Evolutionary conservation across 2,113 vertebrate genomes (phyloP), one percentile per base, ranked within the genome.

Genomic region (Chaetorhynchus papuensis): DNA sequence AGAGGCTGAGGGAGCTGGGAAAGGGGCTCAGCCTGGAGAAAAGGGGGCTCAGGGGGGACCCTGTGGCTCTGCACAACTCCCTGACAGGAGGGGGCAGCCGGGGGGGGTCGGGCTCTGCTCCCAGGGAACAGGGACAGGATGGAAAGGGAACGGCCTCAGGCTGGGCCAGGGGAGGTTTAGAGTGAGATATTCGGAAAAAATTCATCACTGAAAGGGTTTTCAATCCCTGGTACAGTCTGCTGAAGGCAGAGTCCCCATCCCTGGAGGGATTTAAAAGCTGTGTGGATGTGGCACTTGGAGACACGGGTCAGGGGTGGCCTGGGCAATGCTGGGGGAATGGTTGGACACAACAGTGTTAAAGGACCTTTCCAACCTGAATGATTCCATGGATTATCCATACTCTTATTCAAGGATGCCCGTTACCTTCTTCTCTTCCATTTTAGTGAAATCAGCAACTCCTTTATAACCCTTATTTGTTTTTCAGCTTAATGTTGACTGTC

Each of bases 141-240:
- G 5, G 6, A 66, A 60, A 66, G 23, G 45, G 7, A 66, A 39
- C 0, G 0, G 53, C 52, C 28, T 75, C 60, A 82, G 2, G 28
- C 0, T 52, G 27, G 1, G 16, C 44, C 16, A 30, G 24, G 10
- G 15, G 1, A 63, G 24, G 5, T 0, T 30, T 1, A n/a, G 1
- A 0, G 1, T 27, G 42, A 16, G 21, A 18, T 45, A 28, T 16
- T 33, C 4, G 11, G 14, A 19, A 4, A 45, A 11, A 52, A 26
- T 21, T 16, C n/a, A 6, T 31, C 30, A 13, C 2, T 0, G 2
- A 20, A 35, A 61, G 5, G 17, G 1, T 2, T 30, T 1, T 45
- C 39, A 41, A 17, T 3, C 33, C 20, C 23, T 26, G 17, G 30
- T 18, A 68, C 24, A 68, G 30, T 63, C 39, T 75, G 20, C 47